These are phyloP conservation scores for Schizaphis graminum DNA, from an alignment of 2,888 invertebrate genomes.

Conservation along the genomic window DNA sequence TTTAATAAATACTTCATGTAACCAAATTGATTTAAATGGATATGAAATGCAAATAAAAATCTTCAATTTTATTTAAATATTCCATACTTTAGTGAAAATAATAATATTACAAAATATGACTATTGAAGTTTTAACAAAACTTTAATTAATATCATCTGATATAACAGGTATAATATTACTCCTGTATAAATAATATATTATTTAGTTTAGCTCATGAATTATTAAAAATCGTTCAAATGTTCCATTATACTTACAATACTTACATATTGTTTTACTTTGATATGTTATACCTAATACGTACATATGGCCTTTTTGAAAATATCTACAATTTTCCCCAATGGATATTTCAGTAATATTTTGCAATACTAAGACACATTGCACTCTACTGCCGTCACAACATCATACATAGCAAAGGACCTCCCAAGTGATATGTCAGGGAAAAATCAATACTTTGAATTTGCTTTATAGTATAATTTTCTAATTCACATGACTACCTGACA, in stretches of 20 bases:
- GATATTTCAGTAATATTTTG: conserved; percentile 20
- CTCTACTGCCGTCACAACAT: not conserved
- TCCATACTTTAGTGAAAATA: not conserved
- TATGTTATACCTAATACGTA: not conserved
- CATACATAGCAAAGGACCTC: not conserved
- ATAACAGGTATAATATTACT: not conserved
- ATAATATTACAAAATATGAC: not conserved
- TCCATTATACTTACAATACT: not conserved
- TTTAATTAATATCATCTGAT: not conserved
- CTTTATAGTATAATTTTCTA: conserved; percentile 28
- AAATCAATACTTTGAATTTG: conserved; percentile 24
- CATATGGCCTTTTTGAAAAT: not conserved
- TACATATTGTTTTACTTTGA: not conserved
- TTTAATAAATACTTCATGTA: not conserved
- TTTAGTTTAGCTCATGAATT: not conserved
- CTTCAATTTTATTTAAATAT: not conserved
- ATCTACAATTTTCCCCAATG: not conserved
- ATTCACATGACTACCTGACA: not conserved
- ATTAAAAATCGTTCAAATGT: not conserved
- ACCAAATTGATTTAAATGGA: not conserved
- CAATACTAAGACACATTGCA: not conserved
- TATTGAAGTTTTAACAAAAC: not conserved
- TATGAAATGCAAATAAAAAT: not conserved
- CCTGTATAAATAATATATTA: not conserved
- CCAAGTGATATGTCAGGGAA: not conserved